A percentile compares a stretch with the other conserved stretches of the same genome.
Evolutionary conservation across 2,113 vertebrate species (phyloP).

Genomic region (Pongo pygmaeus): DNA sequence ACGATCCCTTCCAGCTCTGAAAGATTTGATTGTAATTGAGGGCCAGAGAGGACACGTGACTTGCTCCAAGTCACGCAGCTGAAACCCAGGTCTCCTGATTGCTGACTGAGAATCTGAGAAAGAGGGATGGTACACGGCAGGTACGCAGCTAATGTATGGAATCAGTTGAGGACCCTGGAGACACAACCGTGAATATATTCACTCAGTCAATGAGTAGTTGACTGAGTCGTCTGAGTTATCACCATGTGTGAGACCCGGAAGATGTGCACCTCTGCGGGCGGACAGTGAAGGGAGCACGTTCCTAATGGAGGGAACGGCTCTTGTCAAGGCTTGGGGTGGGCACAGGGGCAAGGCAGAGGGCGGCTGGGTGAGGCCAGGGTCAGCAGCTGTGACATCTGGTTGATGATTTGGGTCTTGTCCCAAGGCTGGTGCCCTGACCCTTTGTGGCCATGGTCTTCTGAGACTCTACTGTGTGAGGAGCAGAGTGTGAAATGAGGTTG

Average conservation of each 20-base stretch:
- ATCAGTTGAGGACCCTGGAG: neutral
- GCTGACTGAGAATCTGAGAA: neutral
- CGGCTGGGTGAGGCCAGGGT: neutral
- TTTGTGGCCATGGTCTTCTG: neutral
- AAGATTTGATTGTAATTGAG: neutral
- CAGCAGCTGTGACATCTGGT: neutral
- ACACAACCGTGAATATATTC: neutral
- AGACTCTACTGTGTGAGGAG: neutral
- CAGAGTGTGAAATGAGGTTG: neutral
- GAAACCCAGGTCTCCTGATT: neutral
- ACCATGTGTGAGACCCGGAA: neutral
- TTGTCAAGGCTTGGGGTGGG: neutral
- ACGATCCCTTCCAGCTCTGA: neutral
- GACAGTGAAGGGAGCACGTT: neutral
- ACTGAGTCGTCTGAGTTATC: neutral
- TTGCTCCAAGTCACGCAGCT: neutral
- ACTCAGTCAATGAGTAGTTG: neutral
- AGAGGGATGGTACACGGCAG: neutral
- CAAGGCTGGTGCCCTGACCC: neutral
- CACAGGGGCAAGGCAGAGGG: neutral
- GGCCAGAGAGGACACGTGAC: neutral
- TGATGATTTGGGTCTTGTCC: neutral
- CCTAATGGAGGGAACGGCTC: neutral
- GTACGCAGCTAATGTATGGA: neutral
- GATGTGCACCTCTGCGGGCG: neutral